Evolutionary conservation across 2,888 invertebrate genomes (phyloP).

Genomic region (Metopia argyrocephala): DNA sequence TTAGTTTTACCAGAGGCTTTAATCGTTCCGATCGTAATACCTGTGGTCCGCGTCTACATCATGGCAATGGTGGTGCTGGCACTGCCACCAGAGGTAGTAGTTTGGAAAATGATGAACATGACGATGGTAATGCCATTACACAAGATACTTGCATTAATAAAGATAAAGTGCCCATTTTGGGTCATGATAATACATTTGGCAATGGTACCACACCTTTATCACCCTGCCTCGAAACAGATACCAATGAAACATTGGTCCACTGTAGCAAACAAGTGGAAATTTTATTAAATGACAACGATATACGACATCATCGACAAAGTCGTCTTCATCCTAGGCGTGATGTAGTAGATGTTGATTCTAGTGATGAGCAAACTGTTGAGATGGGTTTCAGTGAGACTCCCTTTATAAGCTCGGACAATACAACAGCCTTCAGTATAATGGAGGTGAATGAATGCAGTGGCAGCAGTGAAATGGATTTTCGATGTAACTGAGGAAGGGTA

Average conservation of each 20-base stretch:
- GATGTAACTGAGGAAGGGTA: conserved; percentile 74
- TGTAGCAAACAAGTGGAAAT: conserved; percentile 70
- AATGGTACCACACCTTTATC: conserved; percentile 72
- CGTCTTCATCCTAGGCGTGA: conserved; percentile 68
- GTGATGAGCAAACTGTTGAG: conserved; percentile 76
- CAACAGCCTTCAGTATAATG: conserved; percentile 73
- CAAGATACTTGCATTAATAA: conserved; percentile 72
- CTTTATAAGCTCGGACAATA: conserved; percentile 76
- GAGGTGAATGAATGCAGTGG: conserved; percentile 69
- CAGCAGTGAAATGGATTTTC: conserved; percentile 53
- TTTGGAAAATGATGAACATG: conserved; percentile 70
- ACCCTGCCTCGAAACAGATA: conserved; percentile 66
- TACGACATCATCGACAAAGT: conserved; percentile 52
- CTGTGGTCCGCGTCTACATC: conserved; percentile 74
- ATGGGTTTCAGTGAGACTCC: conserved; percentile 76
- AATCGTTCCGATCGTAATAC: conserved; percentile 77
- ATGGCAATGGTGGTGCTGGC: conserved; percentile 72
- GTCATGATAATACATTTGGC: conserved; percentile 77
- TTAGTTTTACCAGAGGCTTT: conserved; percentile 74
- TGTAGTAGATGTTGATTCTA: conserved; percentile 73
- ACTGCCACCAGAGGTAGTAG: conserved; percentile 56
- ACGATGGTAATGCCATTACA: conserved; percentile 75
- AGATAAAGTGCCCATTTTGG: conserved; percentile 75
- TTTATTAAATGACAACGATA: conserved; percentile 70
- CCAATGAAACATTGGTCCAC: conserved; percentile 70